Evolutionary conservation across 2,113 vertebrate species (phyloP).

Genomic region (Agelaius phoeniceus): DNA sequence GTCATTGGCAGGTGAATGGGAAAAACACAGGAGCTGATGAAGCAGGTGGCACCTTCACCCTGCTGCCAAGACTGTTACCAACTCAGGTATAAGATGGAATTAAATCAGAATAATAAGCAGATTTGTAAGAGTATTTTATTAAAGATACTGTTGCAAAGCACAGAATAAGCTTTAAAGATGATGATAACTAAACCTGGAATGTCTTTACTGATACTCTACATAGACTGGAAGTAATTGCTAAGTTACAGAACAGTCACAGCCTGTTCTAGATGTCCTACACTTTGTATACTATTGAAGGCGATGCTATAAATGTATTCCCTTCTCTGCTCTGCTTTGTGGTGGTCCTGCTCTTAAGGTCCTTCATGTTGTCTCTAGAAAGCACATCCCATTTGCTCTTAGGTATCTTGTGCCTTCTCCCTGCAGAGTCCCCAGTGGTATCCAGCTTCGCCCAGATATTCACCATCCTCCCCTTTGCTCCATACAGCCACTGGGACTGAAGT

Average conservation of each 20-base stretch:
- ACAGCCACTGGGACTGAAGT: background rate
- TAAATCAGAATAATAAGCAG: conserved; percentile 66
- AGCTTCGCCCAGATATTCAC: background rate
- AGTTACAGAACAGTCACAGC: conserved; percentile 60
- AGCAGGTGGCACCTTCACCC: background rate
- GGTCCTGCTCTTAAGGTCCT: background rate
- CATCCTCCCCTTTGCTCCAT: background rate
- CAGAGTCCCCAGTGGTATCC: background rate
- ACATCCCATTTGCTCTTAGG: background rate
- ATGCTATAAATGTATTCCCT: background rate
- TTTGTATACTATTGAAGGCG: background rate
- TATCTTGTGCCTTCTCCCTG: background rate
- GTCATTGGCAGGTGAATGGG: background rate
- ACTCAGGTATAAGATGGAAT: conserved; percentile 15
- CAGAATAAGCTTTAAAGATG: conserved; percentile 58
- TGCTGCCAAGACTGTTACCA: background rate
- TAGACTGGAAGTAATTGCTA: conserved; percentile 58
- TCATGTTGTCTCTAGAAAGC: background rate
- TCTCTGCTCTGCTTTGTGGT: background rate
- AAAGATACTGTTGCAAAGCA: conserved; percentile 54
- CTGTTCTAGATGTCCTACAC: conserved; percentile 34
- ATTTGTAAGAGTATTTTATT: conserved; percentile 63
- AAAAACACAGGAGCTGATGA: background rate
- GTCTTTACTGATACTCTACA: background rate
- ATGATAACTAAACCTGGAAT: conserved; percentile 52